phyloP scores from a whole-genome alignment of 1,140 invertebrate genomes.

The Halesus radiatus region DNA sequence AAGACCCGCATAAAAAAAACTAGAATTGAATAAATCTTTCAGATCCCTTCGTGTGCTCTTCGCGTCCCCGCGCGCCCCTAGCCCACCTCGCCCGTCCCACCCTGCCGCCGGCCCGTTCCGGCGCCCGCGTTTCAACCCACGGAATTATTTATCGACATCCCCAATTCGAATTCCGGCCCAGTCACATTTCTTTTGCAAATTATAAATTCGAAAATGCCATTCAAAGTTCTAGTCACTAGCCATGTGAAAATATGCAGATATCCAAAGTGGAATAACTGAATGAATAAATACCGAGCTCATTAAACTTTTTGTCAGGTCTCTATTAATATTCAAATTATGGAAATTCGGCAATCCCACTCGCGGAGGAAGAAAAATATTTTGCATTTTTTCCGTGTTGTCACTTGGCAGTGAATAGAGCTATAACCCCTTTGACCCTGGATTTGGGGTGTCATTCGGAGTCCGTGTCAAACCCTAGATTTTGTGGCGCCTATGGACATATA shows the following conservation, averaged over 20 bases:
- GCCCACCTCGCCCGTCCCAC: neutral
- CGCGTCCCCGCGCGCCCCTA: neutral
- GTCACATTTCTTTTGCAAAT: slow-evolving; percentile 58
- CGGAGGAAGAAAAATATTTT: slow-evolving; percentile 12
- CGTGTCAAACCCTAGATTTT: slow-evolving; percentile 4
- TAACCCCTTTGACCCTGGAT: too few species aligned
- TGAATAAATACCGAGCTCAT: slow-evolving; percentile 46
- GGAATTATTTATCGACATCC: slow-evolving; percentile 56
- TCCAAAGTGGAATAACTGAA: slow-evolving; percentile 21
- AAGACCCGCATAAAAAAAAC: slow-evolving; percentile 22
- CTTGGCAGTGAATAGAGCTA: too few species aligned
- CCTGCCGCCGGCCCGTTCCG: neutral
- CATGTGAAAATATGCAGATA: slow-evolving; percentile 45
- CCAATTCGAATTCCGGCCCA: slow-evolving; percentile 49
- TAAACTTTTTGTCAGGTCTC: slow-evolving; percentile 40
- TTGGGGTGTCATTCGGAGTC: neutral
- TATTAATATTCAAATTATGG: slow-evolving; percentile 48
- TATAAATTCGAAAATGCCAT: slow-evolving; percentile 57
- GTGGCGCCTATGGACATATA: slow-evolving; percentile 1
- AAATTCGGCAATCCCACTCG: slow-evolving; percentile 25
- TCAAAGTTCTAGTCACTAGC: slow-evolving; percentile 36
- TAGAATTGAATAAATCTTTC: slow-evolving; percentile 42
- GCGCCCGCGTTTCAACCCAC: slow-evolving; percentile 8
- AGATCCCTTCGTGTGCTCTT: neutral
- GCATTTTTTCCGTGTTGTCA: slow-evolving; percentile 14